A percentile compares a stretch with the other conserved stretches of the same genome.
Evolutionary conservation across 2,888 invertebrate species (phyloP).

Genomic region (Epirrita christyi): DNA sequence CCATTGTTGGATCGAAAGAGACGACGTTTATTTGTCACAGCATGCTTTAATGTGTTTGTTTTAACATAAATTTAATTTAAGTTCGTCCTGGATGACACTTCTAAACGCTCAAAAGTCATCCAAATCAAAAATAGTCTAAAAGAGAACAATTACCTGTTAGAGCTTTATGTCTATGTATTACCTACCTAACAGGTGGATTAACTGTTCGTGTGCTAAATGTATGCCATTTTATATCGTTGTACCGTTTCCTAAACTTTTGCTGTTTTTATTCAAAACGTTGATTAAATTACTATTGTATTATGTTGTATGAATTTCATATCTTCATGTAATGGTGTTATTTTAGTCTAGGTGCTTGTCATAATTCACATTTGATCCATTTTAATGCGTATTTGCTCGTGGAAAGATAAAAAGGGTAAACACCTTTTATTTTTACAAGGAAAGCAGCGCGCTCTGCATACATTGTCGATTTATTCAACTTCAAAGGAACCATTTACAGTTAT

Average conservation of each 20-base stretch:
- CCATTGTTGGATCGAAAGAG: constrained; percentile 32
- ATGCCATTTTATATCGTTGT: neutral
- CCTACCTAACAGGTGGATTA: constrained; percentile 8
- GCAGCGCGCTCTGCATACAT: constrained; percentile 24
- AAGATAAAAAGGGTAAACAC: constrained; percentile 18
- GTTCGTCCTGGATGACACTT: neutral
- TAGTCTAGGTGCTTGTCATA: constrained; percentile 3
- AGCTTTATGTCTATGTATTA: neutral
- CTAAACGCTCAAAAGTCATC: neutral
- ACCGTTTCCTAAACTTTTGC: neutral
- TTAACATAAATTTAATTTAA: constrained; percentile 9
- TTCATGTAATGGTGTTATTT: constrained; percentile 10
- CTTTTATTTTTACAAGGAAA: constrained; percentile 22
- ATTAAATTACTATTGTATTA: constrained; percentile 9
- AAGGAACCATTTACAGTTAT: constrained; percentile 32
- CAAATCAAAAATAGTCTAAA: neutral
- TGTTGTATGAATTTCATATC: constrained; percentile 6
- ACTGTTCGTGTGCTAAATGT: neutral
- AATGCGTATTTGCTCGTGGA: constrained; percentile 14
- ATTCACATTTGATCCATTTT: constrained; percentile 19
- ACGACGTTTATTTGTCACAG: constrained; percentile 20
- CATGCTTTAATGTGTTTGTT: constrained; percentile 26
- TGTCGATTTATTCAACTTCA: constrained; percentile 35
- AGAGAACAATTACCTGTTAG: constrained; percentile 2
- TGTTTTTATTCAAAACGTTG: neutral